phyloP scores from a whole-genome alignment of 2,113 vertebrate species.

The Campylomormyrus numenius region DNA sequence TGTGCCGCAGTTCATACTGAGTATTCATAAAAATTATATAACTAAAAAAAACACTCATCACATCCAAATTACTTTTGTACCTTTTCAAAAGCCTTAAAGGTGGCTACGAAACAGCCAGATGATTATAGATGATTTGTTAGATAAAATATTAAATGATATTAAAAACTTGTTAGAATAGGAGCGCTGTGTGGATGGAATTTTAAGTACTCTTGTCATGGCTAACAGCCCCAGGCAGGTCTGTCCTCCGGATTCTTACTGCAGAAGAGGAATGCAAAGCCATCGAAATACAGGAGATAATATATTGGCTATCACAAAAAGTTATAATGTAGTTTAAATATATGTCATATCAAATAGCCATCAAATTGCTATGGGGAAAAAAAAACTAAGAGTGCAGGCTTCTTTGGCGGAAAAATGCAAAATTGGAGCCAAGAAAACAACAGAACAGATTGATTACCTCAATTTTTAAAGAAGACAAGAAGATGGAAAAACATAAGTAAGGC shows the following conservation, averaged over 20 bases:
- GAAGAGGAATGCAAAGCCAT: not conserved
- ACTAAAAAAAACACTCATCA: not conserved
- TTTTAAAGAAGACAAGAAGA: constrained; percentile 2
- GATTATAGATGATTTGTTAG: constrained; percentile 4
- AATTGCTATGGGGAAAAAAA: not conserved
- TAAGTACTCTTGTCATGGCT: not conserved
- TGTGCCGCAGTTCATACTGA: not conserved
- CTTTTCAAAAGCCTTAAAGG: not conserved
- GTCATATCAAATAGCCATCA: constrained; percentile 16
- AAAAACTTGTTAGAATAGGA: constrained; percentile 11
- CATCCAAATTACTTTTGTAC: not conserved
- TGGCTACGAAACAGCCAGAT: not conserved
- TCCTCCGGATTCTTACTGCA: not conserved
- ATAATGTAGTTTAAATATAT: constrained; percentile 16
- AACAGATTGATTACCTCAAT: not conserved
- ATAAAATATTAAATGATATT: constrained; percentile 12
- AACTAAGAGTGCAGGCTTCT: not conserved
- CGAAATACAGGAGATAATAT: not conserved
- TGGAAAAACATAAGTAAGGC: not conserved
- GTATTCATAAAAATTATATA: not conserved
- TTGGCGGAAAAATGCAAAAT: not conserved
- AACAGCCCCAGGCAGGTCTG: not conserved
- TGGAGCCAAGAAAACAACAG: not conserved
- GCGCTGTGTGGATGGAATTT: not conserved
- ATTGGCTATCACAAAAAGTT: constrained; percentile 13